Evolutionary conservation across 1,140 invertebrate species (phyloP), one percentile per base, ranked within the genome.

Genomic region (Arion vulgaris): DNA sequence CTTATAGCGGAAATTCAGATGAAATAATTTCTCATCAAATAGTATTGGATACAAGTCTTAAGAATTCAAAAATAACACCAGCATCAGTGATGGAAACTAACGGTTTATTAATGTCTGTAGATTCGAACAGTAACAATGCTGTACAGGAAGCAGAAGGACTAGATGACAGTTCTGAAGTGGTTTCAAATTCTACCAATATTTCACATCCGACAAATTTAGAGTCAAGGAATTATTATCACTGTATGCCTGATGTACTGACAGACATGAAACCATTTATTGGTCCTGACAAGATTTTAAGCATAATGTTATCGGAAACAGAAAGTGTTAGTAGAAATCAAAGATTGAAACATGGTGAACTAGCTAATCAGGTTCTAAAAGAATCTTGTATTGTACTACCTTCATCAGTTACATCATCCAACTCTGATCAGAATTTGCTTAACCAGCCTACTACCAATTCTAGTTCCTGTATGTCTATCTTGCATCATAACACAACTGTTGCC

Each of bases 321-420:
- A n/a, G 5, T n/a, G 57, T n/a, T 15, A 23, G 57, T 19, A 39
- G 45, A 41, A 62, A 78, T 66, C 4, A 62, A 34, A 32, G 5
- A 36, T 23, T 78, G 7, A 32, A 78, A 32, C 51, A 49, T 32
- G 76, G 51, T 23, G 4, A 15, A 38, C 49, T 80, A 15, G 69
- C 39, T 23, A 80, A 80, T 45, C 57, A 69, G 26, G 36, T 80
- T 28, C 28, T 80, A 9, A 62, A 80, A 69, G 77, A 62, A n/a
- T 62, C 77, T 28, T 34, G 36, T 19, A 80, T 80, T 69, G 69
- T 62, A 17, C 11, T 80, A 69, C 77, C 77, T 9, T 39, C 66
- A 28, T 68, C 77, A 17, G 28, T 38, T 34, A 23, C 11, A 34
- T 19, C 49, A 13, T 57, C 51, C 11, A 19, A 17, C 34, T 13